Evolutionary conservation across 1,140 invertebrate genomes (phyloP), one percentile per base, ranked within the genome.

Genomic region (Bombus confusus): DNA sequence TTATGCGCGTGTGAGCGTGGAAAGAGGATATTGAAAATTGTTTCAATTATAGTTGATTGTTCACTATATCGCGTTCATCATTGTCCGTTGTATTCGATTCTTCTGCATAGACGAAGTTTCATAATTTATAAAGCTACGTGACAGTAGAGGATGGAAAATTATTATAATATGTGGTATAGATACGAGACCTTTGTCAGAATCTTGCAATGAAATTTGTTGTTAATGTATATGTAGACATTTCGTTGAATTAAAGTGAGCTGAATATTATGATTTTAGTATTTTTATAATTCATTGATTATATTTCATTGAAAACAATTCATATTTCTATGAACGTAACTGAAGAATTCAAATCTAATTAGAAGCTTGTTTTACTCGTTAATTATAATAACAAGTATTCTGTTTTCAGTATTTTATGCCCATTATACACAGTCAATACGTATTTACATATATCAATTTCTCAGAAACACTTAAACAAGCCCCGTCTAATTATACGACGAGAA

Each of bases 11-110:
- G 39, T 15, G 59, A 64, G 5, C 37, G 37, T 41, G 57, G 25
- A 41, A 43, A 39, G 75, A 8, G 57, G 39, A 78, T 76, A 76
- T 76, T 76, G 74, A 59, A 59, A 59, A 76, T 59, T 75, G 74
- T 75, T 57, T 66, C n/a, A 43, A 78, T 78, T 66, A 64, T 78
- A 78, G 25, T 6, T 34, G 62, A n/a, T 66, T 78, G 39, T 43
- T 34, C 59, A n/a, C n/a, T 43, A 12, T 41, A 25, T 28, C 57
- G 10, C 22, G 22, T 9, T 18, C 34, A 9, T 37, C 68, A 43
- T 8, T n/a, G n/a, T 37, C 25, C n/a, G 15, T 25, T 37, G 9
- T 47, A 22, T 75, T 22, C 31, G 2, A 1, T 34, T 25, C 22
- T 1, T 28, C 22, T 31, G 18, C 13, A 31, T 34, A 5, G 39